phyloP scores from a whole-genome alignment of 2,113 vertebrate species.

The Suncus etruscus region DNA sequence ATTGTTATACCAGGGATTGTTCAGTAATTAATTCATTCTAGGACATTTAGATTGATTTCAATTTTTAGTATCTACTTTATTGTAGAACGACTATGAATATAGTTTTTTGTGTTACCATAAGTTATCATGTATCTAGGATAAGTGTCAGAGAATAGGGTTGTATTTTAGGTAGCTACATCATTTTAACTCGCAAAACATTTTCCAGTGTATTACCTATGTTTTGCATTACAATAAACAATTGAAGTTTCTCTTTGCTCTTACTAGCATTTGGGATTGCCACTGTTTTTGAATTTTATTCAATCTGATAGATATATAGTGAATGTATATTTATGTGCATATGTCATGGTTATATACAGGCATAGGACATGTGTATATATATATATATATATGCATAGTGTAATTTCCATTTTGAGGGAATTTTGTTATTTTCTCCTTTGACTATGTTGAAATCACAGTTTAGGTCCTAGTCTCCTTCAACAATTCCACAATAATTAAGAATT shows the following conservation, averaged over 20 bases:
- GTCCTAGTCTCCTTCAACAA: not conserved
- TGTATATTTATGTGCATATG: too few species aligned
- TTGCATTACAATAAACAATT: not conserved
- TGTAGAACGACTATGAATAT: not conserved
- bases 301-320: not conserved
- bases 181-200: not conserved
- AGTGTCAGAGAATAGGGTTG: not conserved
- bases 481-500: not conserved
- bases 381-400: too few species aligned
- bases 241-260: not conserved
- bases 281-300: not conserved
- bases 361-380: too few species aligned
- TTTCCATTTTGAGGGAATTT: too few species aligned
- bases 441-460: slow-evolving; percentile 28
- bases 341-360: too few species aligned
- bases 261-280: not conserved
- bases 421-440: not conserved
- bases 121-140: slow-evolving; percentile 33
- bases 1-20: not conserved
- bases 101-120: slow-evolving; percentile 35
- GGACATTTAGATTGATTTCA: slow-evolving; percentile 6
- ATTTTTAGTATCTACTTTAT: not conserved
- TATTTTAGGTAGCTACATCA: not conserved
- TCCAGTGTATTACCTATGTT: not conserved
- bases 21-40: not conserved